Evolutionary conservation across 2,888 invertebrate species (phyloP).

Genomic region (Lingula anatina): DNA sequence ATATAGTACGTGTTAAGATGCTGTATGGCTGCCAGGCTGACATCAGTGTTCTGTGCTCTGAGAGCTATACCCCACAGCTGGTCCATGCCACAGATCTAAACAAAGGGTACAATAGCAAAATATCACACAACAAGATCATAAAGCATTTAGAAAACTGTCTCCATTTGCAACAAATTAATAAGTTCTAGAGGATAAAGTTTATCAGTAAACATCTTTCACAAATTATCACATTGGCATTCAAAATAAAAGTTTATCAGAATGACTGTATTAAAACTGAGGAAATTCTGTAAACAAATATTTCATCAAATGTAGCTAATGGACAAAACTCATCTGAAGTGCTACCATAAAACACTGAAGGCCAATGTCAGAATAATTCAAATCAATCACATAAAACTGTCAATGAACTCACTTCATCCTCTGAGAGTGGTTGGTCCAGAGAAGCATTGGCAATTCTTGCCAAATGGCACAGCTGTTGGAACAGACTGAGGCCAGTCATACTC

Average conservation of each 20-base stretch:
- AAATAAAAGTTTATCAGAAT: background rate
- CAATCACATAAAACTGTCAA: no score
- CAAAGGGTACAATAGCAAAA: no score
- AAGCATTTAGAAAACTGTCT: slow-evolving; percentile 6
- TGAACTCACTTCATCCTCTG: slow-evolving; percentile 54
- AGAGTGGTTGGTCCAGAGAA: slow-evolving; percentile 57
- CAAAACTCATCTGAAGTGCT: no score
- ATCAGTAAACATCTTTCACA: background rate
- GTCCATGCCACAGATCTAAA: slow-evolving; percentile 71
- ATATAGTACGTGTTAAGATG: slow-evolving; percentile 92
- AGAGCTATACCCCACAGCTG: slow-evolving; percentile 92
- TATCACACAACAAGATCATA: slow-evolving; percentile 51
- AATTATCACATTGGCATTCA: background rate
- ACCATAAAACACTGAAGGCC: no score
- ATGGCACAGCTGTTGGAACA: slow-evolving; percentile 82
- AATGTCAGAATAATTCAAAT: no score
- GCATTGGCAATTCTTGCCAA: slow-evolving; percentile 73
- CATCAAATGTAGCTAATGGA: no score
- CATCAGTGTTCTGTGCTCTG: slow-evolving; percentile 84
- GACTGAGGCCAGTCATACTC: slow-evolving; percentile 83
- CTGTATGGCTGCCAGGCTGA: slow-evolving; percentile 90
- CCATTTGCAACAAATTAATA: background rate
- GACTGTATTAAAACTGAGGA: background rate
- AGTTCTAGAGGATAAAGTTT: background rate
- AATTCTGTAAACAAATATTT: no score